Conservation (phyloP, 2,888 invertebrate species). For the Dicranocentrus wangi region DNA sequence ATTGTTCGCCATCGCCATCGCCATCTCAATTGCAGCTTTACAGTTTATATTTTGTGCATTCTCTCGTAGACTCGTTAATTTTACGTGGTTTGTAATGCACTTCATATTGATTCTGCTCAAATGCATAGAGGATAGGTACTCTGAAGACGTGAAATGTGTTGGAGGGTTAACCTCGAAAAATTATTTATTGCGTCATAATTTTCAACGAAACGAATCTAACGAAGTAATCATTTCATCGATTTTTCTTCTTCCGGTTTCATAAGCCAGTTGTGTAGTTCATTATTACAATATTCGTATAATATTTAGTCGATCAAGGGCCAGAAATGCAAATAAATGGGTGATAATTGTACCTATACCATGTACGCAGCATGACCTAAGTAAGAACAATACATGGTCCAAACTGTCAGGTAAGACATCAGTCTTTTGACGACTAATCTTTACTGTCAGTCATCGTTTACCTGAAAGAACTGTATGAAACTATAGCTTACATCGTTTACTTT, state of each 20-base stretch:
- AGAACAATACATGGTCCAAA: no score
- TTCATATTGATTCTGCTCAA: neutral
- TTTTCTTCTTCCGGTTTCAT: constrained; percentile 44
- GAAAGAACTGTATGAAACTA: constrained; percentile 40
- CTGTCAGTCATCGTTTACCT: neutral
- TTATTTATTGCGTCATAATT: constrained; percentile 53
- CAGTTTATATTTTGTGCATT: no score
- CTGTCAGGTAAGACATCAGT: no score
- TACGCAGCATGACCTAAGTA: neutral
- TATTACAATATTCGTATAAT: neutral
- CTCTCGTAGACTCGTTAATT: no score
- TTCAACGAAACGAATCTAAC: neutral
- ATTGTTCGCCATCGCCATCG: neutral
- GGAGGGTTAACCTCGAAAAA: constrained; percentile 27
- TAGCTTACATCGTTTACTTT: no score
- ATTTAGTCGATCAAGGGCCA: neutral
- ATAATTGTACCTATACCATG: neutral
- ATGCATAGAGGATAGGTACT: neutral
- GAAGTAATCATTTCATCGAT: neutral
- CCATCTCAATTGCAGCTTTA: no score
- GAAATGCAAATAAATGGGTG: neutral
- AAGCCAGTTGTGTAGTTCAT: neutral
- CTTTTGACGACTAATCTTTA: neutral
- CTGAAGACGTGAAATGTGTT: neutral
- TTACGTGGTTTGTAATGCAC: no score